Evolutionary conservation across 2,888 invertebrate genomes (phyloP), one percentile per base, ranked within the genome.

Genomic region (Zaprionus lineosus): DNA sequence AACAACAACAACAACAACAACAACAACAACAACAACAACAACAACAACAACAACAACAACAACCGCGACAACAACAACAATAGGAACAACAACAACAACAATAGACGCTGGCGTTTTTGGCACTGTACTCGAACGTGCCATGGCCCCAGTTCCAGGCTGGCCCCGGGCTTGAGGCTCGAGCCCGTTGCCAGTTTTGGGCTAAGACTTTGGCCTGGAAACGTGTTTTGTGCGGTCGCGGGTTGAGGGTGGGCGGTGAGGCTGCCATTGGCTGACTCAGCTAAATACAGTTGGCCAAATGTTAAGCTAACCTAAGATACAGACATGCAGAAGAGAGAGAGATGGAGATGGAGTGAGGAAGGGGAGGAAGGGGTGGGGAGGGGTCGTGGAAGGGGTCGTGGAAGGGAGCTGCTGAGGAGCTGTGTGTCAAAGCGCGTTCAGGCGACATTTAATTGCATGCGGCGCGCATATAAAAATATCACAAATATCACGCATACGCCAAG

Each of bases 401-500:
- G n/a, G n/a, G n/a, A n/a, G n/a, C n/a, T n/a, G n/a, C n/a, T n/a
- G n/a, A n/a, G n/a, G n/a, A n/a, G 57, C 40, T 14, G 47, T 60
- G 41, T 59, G 41, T 56, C 47, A 56, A 58, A 51, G 50, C 40
- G 57, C 52, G 43, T 57, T 57, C 47, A 46, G 64, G 68, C 55
- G 68, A 64, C 68, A 68, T 69, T 67, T 69, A 68, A 68, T 67
- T 67, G 63, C 67, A 53, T 50, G 41, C 40, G 36, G 15, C 12
- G 31, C 18, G 53, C 37, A 47, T 55, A 48, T 41, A 18, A 31
- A 41, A 31, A 41, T 24, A 64, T 37, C 15, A 21, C 19, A 47
- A 61, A 74, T 73, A 74, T 74, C 74, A 76, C 76, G 68, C 74
- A 74, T 74, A 74, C 74, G 76, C 58, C 74, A 63, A 70, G 74